A percentile compares a stretch with the other conserved stretches of the same genome.
These are phyloP conservation scores for Poeciliopsis infans DNA, from an alignment of 2,797 vertebrate species.

Conservation along the genomic window DNA sequence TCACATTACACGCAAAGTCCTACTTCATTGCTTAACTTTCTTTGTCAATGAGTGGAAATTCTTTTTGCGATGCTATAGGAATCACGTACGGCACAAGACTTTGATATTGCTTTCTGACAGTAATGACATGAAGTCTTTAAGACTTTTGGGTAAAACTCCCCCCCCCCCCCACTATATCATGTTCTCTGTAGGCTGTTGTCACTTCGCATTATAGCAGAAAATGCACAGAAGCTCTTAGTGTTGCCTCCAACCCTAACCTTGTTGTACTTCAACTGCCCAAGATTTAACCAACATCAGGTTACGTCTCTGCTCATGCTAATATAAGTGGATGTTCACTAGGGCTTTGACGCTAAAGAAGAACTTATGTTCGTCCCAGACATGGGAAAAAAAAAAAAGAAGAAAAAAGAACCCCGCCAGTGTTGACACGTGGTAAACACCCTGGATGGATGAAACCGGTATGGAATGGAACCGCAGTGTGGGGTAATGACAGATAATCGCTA, in stretches of 20 bases:
- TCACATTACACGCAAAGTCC: neutral
- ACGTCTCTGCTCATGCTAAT: conserved; percentile 25
- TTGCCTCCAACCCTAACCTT: neutral
- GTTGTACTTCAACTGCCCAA: neutral
- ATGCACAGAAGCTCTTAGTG: neutral
- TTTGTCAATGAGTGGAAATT: neutral
- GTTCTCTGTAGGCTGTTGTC: neutral
- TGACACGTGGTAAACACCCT: conserved; percentile 60
- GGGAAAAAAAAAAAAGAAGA: conserved; percentile 29
- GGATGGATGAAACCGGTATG: conserved; percentile 60
- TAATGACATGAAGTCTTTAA: neutral
- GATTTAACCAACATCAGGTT: conserved; percentile 39
- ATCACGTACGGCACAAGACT: neutral
- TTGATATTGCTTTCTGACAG: neutral
- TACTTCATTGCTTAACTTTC: neutral
- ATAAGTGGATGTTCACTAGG: conserved; percentile 7
- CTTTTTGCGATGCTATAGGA: neutral
- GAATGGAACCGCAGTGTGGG: conserved; percentile 62
- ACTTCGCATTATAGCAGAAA: neutral
- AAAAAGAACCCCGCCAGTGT: conserved; percentile 6
- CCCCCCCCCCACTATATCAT: neutral
- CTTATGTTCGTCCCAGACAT: conserved; percentile 51
- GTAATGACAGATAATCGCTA: conserved; percentile 73
- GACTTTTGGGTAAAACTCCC: neutral
- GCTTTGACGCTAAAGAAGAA: conserved; percentile 12